phyloP scores from a whole-genome alignment of 2,113 vertebrate species.

The Cervus canadensis region DNA sequence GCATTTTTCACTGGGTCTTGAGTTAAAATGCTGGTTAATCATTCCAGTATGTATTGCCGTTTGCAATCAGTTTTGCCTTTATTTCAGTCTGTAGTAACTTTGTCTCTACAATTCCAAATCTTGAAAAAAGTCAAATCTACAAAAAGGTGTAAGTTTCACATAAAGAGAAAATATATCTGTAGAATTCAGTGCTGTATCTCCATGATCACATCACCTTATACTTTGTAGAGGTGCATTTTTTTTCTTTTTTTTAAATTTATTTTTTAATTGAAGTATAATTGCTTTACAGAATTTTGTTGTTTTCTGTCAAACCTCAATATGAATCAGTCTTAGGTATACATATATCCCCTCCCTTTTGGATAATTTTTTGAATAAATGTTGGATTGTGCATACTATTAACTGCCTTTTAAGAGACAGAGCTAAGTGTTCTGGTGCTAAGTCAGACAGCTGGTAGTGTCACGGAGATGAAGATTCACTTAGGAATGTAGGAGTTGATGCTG shows the following conservation, averaged over 20 bases:
- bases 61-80: neutral
- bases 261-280: neutral
- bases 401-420: neutral
- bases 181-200: neutral
- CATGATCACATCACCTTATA: neutral
- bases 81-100: neutral
- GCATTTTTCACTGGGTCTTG: neutral
- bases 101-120: neutral
- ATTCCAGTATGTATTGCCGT: neutral
- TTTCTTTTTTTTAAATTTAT: fast-evolving
- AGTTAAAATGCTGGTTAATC: neutral
- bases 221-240: neutral
- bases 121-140: neutral
- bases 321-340: neutral
- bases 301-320: neutral
- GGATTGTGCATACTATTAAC: neutral
- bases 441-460: neutral
- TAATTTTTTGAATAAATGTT: neutral
- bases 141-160: neutral
- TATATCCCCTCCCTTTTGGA: neutral
- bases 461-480: neutral
- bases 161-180: neutral
- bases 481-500: too few species aligned
- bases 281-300: neutral
- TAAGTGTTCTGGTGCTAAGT: neutral